These are phyloP conservation scores for Serinus canaria DNA, from an alignment of 2,113 vertebrate genomes.

Conservation along the genomic window DNA sequence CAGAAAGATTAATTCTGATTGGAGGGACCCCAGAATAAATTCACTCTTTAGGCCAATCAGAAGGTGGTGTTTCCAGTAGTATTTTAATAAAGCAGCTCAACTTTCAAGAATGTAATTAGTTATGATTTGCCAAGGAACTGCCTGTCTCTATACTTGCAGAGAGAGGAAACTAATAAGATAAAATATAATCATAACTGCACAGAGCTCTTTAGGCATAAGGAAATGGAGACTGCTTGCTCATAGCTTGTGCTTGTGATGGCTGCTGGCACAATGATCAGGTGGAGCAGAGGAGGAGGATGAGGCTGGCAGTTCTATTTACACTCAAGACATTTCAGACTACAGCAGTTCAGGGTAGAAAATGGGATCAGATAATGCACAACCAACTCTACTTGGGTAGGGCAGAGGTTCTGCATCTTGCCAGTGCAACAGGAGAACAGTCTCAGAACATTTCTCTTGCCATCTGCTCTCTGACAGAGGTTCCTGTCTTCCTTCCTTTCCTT, in stretches of 20 bases:
- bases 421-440: background rate
- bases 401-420: background rate
- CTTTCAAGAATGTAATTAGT: background rate
- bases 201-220: background rate
- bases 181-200: background rate
- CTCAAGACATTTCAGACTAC: background rate
- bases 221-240: background rate
- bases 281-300: background rate
- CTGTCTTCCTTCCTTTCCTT: background rate
- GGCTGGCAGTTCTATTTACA: background rate
- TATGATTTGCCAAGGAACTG: background rate
- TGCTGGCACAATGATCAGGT: background rate
- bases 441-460: background rate
- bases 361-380: background rate
- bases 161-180: background rate
- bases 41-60: background rate
- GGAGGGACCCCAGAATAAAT: conserved; percentile 14
- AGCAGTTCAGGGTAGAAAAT: background rate
- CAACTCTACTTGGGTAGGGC: background rate
- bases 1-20: conserved; percentile 17
- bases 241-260: background rate
- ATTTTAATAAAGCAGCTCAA: background rate
- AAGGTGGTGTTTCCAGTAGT: background rate
- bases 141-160: background rate
- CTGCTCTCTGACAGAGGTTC: background rate